Conservation (phyloP, 2,888 invertebrate genomes). For the Aphidius colemani region DNA sequence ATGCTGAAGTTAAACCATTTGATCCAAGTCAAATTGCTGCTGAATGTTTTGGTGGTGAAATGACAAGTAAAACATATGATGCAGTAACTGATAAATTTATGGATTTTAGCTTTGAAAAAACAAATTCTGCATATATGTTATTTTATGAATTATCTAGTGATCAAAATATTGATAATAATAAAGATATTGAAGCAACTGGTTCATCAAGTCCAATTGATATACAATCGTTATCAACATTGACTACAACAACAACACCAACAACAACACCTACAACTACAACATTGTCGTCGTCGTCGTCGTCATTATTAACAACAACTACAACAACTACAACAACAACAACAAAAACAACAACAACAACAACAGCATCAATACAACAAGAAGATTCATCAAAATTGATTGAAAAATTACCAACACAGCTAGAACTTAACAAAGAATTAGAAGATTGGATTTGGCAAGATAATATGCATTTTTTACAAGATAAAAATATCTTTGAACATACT, state of each 20-base stretch:
- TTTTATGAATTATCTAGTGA: slow-evolving; percentile 85
- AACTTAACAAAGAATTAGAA: slow-evolving; percentile 79
- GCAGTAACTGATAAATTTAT: slow-evolving; percentile 95
- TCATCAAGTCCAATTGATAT: slow-evolving; percentile 42
- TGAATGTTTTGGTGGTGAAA: slow-evolving; percentile 97
- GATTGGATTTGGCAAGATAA: slow-evolving; percentile 99
- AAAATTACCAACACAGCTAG: slow-evolving; percentile 58
- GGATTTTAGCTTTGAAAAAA: slow-evolving; percentile 97
- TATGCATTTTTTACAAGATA: slow-evolving; percentile 91
- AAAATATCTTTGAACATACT: slow-evolving; percentile 94
- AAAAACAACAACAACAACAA: not conserved
- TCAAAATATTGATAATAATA: slow-evolving; percentile 50
- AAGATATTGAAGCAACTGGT: slow-evolving; percentile 53
- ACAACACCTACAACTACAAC: too few relatives aligned
- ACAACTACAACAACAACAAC: slow-evolving; percentile 16
- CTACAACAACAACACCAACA: not conserved
- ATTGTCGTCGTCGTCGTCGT: too few relatives aligned
- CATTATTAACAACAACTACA: slow-evolving; percentile 22
- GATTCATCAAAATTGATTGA: slow-evolving; percentile 18
- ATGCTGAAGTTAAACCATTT: slow-evolving; percentile 92
- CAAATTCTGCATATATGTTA: slow-evolving; percentile 96
- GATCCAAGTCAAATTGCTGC: slow-evolving; percentile 93
- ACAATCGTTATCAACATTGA: not conserved
- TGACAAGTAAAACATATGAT: slow-evolving; percentile 97
- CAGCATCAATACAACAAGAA: slow-evolving; percentile 26